A percentile compares a stretch with the other conserved stretches of the same genome.
Conservation (phyloP, 2,113 vertebrate species). For the Poecilia latipinna region DNA sequence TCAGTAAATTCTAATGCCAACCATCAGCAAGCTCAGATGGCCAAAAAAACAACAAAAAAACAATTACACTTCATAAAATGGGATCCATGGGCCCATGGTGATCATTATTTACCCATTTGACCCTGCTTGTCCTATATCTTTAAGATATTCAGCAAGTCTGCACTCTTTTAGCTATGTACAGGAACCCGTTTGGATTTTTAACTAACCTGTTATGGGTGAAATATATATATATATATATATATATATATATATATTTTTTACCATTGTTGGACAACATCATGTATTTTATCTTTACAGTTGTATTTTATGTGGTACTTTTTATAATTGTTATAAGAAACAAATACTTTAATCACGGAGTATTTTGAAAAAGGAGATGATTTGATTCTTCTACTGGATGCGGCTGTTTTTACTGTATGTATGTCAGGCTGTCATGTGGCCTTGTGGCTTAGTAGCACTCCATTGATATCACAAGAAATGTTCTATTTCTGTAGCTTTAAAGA, state of each 20-base stretch:
- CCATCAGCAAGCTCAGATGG: slow-evolving; percentile 52
- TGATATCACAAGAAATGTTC: slow-evolving; percentile 33
- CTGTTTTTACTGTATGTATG: slow-evolving; percentile 13
- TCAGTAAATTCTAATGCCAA: slow-evolving; percentile 67
- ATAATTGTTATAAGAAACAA: not conserved
- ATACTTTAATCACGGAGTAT: not conserved
- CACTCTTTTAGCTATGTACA: not conserved
- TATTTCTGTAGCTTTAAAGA: slow-evolving; percentile 58
- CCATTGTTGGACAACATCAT: not conserved
- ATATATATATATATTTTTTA: too few species aligned
- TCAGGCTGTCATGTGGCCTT: slow-evolving; percentile 30
- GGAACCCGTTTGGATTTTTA: not conserved
- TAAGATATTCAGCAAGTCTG: slow-evolving; percentile 32
- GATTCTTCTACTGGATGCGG: not conserved
- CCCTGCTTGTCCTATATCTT: slow-evolving; percentile 35
- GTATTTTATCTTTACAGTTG: not conserved
- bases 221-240: too few species aligned
- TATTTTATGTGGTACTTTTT: not conserved
- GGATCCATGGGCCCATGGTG: slow-evolving; percentile 47
- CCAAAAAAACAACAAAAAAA: slow-evolving; percentile 14
- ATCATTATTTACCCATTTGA: slow-evolving; percentile 4
- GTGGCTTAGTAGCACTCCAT: slow-evolving; percentile 4
- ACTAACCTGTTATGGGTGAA: not conserved
- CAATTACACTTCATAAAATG: slow-evolving; percentile 64
- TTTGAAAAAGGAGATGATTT: not conserved